phyloP scores from a whole-genome alignment of 2,888 invertebrate genomes.

The Cheilosia vernalis region DNA sequence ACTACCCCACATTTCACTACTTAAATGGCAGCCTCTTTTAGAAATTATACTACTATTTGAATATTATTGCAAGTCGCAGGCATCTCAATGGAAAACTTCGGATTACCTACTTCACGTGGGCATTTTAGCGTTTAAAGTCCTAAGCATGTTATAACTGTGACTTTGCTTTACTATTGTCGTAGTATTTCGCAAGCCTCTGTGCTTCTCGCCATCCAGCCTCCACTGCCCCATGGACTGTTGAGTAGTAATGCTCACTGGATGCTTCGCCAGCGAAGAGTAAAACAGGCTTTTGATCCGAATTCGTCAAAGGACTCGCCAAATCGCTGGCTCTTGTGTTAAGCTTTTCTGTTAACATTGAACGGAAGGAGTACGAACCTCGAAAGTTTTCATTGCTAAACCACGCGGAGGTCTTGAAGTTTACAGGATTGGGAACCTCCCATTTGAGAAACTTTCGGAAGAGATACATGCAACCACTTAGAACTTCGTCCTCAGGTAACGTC shows the following conservation, averaged over 20 bases:
- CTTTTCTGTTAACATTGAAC: slow-evolving; percentile 85
- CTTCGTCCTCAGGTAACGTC: slow-evolving; percentile 84
- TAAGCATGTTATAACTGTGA: slow-evolving; percentile 80
- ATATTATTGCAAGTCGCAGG: neutral
- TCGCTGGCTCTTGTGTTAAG: slow-evolving; percentile 84
- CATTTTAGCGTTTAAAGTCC: slow-evolving; percentile 76
- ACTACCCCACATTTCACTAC: slow-evolving; percentile 23
- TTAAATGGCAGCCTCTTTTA: slow-evolving; percentile 43
- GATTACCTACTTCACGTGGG: slow-evolving; percentile 19
- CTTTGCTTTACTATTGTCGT: slow-evolving; percentile 76
- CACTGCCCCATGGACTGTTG: slow-evolving; percentile 89
- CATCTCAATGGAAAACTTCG: neutral
- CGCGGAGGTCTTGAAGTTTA: slow-evolving; percentile 84
- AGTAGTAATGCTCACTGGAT: slow-evolving; percentile 87
- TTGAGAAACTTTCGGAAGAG: slow-evolving; percentile 81
- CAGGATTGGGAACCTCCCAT: slow-evolving; percentile 81
- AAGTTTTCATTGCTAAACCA: slow-evolving; percentile 87
- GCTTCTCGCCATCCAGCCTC: slow-evolving; percentile 90
- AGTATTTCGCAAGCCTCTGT: slow-evolving; percentile 84
- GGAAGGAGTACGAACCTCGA: slow-evolving; percentile 88
- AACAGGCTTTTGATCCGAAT: slow-evolving; percentile 83
- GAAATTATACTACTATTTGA: neutral
- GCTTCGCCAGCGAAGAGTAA: slow-evolving; percentile 89
- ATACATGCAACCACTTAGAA: slow-evolving; percentile 80
- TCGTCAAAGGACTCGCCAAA: slow-evolving; percentile 83